These are phyloP conservation scores for Nothoprocta pentlandii DNA, from an alignment of 2,113 vertebrate species.

Conservation along the genomic window DNA sequence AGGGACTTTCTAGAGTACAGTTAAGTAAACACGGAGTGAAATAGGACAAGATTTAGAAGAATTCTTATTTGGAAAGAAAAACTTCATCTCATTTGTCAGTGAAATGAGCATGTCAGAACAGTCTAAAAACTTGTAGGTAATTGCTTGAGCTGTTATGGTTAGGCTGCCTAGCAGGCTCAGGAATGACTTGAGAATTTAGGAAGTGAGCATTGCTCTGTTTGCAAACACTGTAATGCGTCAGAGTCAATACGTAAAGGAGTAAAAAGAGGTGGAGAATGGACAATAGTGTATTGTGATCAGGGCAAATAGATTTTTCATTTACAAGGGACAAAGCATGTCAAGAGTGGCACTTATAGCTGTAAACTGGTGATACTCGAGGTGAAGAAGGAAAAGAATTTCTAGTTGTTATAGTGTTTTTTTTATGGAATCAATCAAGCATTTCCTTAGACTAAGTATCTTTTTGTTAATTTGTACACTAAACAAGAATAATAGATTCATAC, in stretches of 20 bases:
- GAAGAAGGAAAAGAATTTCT: background rate
- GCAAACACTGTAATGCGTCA: background rate
- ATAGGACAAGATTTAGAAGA: background rate
- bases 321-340: background rate
- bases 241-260: background rate
- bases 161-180: background rate
- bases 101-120: background rate
- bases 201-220: background rate
- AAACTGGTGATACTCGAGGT: background rate
- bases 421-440: background rate
- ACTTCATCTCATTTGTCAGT: background rate
- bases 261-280: background rate
- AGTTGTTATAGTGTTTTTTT: background rate
- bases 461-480: background rate
- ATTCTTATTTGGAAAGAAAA: background rate
- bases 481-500: background rate
- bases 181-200: background rate
- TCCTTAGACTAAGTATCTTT: background rate
- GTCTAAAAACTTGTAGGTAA: background rate
- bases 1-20: background rate
- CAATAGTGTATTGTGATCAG: accelerated
- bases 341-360: background rate
- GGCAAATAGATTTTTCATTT: background rate
- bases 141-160: background rate
- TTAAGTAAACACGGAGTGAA: background rate